Base-by-base conservation (phyloP, 2,113 vertebrate genomes). In the Neogobius melanostomus region DNA sequence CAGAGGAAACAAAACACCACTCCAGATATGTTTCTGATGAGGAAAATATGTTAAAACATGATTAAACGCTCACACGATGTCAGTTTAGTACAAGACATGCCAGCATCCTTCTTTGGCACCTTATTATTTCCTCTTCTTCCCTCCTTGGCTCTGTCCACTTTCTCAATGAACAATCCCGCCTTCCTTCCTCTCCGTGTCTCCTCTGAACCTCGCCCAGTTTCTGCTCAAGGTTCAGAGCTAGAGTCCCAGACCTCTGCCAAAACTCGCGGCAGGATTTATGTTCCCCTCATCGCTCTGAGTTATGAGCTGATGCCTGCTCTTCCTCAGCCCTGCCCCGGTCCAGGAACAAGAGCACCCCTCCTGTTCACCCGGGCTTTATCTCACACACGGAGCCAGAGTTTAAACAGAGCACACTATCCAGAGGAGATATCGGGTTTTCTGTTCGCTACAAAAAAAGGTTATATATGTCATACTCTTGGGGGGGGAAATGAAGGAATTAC, bases 241-340 rank as follows among this genome's bases (percentile, higher is more conserved):
- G 21, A 21, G 59, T 61, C 43, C 59, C 6, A 56, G 21, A 9
- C 59, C 9, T n/a, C 59, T 10, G 59, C 59, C 59, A 61, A 61
- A n/a, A 45, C 59, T 61, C 14, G 42, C 42, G n/a, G 7, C 43
- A 45, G 15, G 59, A 61, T 61, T 61, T 61, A 61, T 61, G 59
- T 42, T 61, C 42, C 59, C 49, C 59, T 9, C 42, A 1, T 61
- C 42, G n/a, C 14, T 2, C 0, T 44, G 59, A 61, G 59, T 61
- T 61, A 61, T 15, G 57, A 60, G 42, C 59, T 44, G 59, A 14
- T 44, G 59, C 59, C 59, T 61, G 59, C 59, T 61, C 59, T 45
- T 61, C 59, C 42, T 61, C 59, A 61, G 59, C 15, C 57, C 28
- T 36, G 57, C 3, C 59, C 43, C 42, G 42, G 42, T 61, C 59